Evolutionary conservation across 2,888 invertebrate genomes (phyloP), one percentile per base, ranked within the genome.

Genomic region (Nebria brevicollis): DNA sequence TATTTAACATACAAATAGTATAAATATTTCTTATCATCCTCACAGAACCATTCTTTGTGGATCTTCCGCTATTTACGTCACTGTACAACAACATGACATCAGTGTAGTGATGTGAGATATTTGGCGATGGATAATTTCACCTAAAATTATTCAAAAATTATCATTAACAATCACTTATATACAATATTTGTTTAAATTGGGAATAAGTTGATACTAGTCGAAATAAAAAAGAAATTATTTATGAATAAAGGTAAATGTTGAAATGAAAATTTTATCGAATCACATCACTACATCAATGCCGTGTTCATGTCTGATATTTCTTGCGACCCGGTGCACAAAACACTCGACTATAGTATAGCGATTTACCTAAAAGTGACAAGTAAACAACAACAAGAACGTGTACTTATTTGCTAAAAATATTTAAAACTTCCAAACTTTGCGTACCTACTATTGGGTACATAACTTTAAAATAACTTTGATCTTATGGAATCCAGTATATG

Each of bases 41-140:
- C 81, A 81, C 81, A 81, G 81, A 81, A 81, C 77, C 72, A 73
- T 77, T 77, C 2, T 72, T 77, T 77, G 66, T 81, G 64, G 77
- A 81, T 73, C 77, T 77, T 42, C 66, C 86, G 87, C 84, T 87
- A 87, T 87, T 87, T 87, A 86, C 86, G 85, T 86, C 85, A 85
- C 70, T 86, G 87, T 87, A 85, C 86, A 83, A 75, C 26, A 42
- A 15, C n/a, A 68, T 54, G 54, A 54, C 54, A 68, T 68, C 68
- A 25, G 68, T 68, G 68, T 68, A 25, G 25, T 68, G 25, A 68
- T 68, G 25, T 25, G 25, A 68, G 13, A 54, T 54, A 7, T 54
- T 54, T 54, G 8, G 2, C 54, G 54, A 3, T 54, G 54, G 54
- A 54, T 54, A 54, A 54, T 54, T 54, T 54, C 13, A 54, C 54